A percentile compares a stretch with the other conserved stretches of the same genome.
phyloP scores from a whole-genome alignment of 2,797 vertebrate species.

The Chloroceryle inda region DNA sequence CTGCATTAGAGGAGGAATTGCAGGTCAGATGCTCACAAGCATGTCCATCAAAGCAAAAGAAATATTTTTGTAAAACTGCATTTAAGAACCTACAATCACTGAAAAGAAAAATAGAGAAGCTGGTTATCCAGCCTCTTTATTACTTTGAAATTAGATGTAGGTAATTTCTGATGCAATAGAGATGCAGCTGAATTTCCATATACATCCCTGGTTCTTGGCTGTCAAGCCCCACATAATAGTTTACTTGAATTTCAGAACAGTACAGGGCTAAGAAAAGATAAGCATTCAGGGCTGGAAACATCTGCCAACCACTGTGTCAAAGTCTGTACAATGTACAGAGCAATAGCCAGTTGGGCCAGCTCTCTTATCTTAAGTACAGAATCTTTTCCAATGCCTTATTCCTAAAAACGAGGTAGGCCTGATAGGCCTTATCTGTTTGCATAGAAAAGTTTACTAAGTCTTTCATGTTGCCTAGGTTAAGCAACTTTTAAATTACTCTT shows the following conservation, averaged over 20 bases:
- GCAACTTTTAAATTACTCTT: neutral
- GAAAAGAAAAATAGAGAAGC: neutral
- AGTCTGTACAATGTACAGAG: neutral
- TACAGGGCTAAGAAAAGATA: neutral
- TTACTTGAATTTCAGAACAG: neutral
- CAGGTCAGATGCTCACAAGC: neutral
- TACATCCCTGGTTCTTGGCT: neutral
- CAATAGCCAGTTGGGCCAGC: neutral
- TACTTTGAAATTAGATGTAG: neutral
- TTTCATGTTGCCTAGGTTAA: neutral
- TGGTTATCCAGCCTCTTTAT: neutral
- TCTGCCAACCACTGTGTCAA: neutral
- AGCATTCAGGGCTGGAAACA: neutral
- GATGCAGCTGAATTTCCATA: neutral
- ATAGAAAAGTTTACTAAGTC: neutral
- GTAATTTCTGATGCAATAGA: neutral
- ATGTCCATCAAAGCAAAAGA: neutral
- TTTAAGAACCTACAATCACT: neutral
- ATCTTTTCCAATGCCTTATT: neutral
- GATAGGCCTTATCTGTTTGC: neutral
- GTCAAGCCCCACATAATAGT: neutral
- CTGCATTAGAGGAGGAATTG: conserved; percentile 33
- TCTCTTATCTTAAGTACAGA: neutral
- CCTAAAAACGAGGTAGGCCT: neutral
- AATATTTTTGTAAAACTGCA: neutral